These are phyloP conservation scores for Hypomecis punctinalis DNA, from an alignment of 2,888 invertebrate species.

Conservation along the genomic window DNA sequence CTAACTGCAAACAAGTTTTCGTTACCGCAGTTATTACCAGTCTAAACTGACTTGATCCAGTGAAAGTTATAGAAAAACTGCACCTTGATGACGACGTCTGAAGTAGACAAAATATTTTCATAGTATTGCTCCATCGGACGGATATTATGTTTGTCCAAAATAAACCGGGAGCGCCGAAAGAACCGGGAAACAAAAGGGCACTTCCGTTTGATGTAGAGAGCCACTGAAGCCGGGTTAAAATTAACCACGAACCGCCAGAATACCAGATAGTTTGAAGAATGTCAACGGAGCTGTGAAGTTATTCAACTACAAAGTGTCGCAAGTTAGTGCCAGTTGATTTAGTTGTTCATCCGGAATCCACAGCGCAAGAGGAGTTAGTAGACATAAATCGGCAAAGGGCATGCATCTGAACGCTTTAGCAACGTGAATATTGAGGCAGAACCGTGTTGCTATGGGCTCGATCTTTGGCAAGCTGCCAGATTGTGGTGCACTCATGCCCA, in stretches of 20 bases:
- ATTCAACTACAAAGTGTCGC: conserved; percentile 12
- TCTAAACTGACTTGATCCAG: conserved; percentile 7
- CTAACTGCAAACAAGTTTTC: conserved; percentile 4
- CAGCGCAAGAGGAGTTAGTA: conserved; percentile 2
- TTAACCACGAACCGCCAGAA: conserved; percentile 15
- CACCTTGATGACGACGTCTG: not conserved
- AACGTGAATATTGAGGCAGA: conserved; percentile 28
- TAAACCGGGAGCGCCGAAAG: conserved; percentile 22
- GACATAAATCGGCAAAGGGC: conserved; percentile 20
- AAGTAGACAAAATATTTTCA: conserved; percentile 1
- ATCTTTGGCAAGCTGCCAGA: conserved; percentile 44
- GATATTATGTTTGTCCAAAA: conserved; percentile 22
- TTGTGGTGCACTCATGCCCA: conserved; percentile 35
- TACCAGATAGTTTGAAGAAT: conserved; percentile 17
- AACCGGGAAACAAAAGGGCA: conserved; percentile 28
- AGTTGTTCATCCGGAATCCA: conserved; percentile 15
- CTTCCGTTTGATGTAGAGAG: conserved; percentile 26
- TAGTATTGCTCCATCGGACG: conserved; percentile 8
- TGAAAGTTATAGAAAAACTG: conserved; percentile 17
- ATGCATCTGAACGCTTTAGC: conserved; percentile 28
- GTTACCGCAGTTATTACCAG: conserved; percentile 12
- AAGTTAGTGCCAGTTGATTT: conserved; percentile 12
- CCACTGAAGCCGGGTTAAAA: conserved; percentile 26
- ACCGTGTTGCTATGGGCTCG: conserved; percentile 39
- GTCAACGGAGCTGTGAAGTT: conserved; percentile 11